These are phyloP conservation scores for Cerceris ruficornis DNA, from an alignment of 2,888 invertebrate genomes.

Conservation along the genomic window DNA sequence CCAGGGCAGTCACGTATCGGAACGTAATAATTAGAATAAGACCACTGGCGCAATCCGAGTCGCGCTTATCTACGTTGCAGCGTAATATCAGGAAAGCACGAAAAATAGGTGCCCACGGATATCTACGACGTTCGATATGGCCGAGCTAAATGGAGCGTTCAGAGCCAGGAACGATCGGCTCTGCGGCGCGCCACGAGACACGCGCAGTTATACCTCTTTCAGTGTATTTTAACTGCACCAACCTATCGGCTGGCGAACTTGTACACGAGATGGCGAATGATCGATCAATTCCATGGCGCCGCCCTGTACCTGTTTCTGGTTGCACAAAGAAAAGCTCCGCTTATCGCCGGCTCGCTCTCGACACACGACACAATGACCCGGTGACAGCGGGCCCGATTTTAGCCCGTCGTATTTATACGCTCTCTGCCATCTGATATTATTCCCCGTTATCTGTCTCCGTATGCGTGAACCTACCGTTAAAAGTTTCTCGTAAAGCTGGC, in stretches of 20 bases:
- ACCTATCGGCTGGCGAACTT: slow-evolving; percentile 31
- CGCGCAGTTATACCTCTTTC: not conserved
- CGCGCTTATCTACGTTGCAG: slow-evolving; percentile 7
- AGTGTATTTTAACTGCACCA: slow-evolving; percentile 18
- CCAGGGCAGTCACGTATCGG: slow-evolving; percentile 1
- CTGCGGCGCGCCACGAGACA: not conserved
- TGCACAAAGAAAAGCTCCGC: slow-evolving; percentile 52
- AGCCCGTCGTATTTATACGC: slow-evolving; percentile 39
- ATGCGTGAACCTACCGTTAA: slow-evolving; percentile 25
- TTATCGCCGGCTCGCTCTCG: slow-evolving; percentile 45
- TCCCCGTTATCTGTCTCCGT: not conserved
- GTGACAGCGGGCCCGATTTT: slow-evolving; percentile 59
- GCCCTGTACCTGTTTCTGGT: slow-evolving; percentile 58
- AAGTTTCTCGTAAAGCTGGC: slow-evolving; percentile 2
- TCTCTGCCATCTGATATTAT: slow-evolving; percentile 26
- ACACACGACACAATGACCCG: slow-evolving; percentile 56
- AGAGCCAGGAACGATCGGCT: not conserved
- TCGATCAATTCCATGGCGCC: slow-evolving; percentile 66
- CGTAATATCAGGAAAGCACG: slow-evolving; percentile 13
- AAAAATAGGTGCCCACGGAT: slow-evolving; percentile 34
- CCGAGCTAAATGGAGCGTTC: slow-evolving; percentile 55
- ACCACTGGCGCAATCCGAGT: slow-evolving; percentile 9
- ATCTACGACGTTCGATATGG: slow-evolving; percentile 24
- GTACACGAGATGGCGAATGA: slow-evolving; percentile 58
- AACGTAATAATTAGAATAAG: slow-evolving; percentile 38